Percentiles rank a stretch among this genome's conserved stretches.
Evolutionary conservation across 2,113 vertebrate species (phyloP).

Genomic region (Apistogramma diplotaenia): DNA sequence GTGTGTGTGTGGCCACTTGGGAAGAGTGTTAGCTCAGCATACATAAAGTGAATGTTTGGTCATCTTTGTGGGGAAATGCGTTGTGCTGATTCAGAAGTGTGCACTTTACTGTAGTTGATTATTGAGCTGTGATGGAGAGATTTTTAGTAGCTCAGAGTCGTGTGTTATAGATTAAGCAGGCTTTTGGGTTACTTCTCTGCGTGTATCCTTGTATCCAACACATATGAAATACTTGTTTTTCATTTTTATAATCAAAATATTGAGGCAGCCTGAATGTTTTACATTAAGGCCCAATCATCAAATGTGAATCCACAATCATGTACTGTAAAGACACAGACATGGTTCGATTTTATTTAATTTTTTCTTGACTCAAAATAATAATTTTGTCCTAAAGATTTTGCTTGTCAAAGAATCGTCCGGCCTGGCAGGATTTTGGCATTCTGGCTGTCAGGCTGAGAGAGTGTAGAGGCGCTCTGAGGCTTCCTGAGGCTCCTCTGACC

Average conservation of each 20-base stretch:
- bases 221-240: neutral
- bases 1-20: neutral
- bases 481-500: no score
- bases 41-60: neutral
- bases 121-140: neutral
- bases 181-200: neutral
- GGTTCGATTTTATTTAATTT: neutral
- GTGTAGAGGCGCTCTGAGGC: no score
- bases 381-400: neutral
- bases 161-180: neutral
- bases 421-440: neutral
- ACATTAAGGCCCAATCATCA: neutral
- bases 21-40: neutral
- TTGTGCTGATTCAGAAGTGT: neutral
- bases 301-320: neutral
- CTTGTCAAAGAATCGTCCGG: neutral
- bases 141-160: neutral
- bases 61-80: neutral
- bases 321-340: neutral
- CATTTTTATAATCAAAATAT: neutral
- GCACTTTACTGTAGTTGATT: neutral
- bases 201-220: neutral
- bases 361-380: neutral
- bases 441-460: neutral
- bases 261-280: neutral